A percentile compares a stretch with the other conserved stretches of the same genome.
Conservation (phyloP, 2,797 vertebrate species). For the Hydrophis major region DNA sequence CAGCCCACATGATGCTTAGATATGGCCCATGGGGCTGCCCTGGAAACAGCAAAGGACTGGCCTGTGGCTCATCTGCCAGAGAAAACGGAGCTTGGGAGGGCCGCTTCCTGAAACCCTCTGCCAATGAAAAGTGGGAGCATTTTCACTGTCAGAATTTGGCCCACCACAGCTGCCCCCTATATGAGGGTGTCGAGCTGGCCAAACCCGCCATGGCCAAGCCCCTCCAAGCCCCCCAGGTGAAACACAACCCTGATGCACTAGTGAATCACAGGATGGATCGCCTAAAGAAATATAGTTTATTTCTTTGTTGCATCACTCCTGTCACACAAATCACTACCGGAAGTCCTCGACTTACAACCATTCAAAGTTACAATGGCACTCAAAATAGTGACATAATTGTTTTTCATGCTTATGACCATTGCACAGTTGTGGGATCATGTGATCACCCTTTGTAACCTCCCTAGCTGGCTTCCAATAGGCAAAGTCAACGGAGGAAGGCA, state of each 20-base stretch:
- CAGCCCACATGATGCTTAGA: too few species aligned
- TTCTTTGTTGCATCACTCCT: neutral
- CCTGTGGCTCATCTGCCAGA: too few species aligned
- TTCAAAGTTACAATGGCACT: neutral
- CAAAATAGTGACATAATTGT: neutral
- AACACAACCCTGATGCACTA: neutral
- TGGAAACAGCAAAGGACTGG: too few species aligned
- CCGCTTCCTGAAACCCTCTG: too few species aligned
- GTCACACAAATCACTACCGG: neutral
- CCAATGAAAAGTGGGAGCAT: too few species aligned
- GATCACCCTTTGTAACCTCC: neutral
- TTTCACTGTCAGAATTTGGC: too few species aligned
- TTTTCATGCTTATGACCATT: neutral
- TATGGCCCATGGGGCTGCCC: too few species aligned
- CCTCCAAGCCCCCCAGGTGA: too few species aligned
- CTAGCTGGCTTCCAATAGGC: neutral
- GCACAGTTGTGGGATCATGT: neutral
- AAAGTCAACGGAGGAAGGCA: neutral
- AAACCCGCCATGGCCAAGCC: too few species aligned
- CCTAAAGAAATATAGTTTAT: neutral
- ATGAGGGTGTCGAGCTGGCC: too few species aligned
- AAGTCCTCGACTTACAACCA: neutral
- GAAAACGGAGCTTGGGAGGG: too few species aligned
- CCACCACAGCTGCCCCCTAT: too few species aligned
- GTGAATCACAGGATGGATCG: neutral